phyloP scores from a whole-genome alignment of 2,888 invertebrate species.

The Diachrysia chrysitis region DNA sequence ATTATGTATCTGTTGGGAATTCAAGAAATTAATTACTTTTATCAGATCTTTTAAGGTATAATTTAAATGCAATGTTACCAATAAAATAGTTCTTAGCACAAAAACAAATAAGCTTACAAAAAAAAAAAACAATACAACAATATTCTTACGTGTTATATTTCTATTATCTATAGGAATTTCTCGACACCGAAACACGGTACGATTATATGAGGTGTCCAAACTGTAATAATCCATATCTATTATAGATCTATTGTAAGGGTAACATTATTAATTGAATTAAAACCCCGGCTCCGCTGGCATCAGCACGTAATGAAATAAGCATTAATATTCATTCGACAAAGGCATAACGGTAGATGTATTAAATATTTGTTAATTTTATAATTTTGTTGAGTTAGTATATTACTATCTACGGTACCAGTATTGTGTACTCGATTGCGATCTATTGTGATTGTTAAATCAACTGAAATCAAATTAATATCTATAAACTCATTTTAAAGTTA shows the following conservation, averaged over 20 bases:
- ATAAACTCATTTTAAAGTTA: no score
- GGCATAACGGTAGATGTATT: constrained; percentile 46
- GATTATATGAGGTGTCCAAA: constrained; percentile 44
- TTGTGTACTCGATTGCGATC: neutral
- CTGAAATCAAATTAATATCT: neutral
- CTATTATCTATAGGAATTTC: constrained; percentile 8
- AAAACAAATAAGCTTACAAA: no score
- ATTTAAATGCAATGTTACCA: no score
- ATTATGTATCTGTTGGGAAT: no score
- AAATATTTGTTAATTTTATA: constrained; percentile 53
- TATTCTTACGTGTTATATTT: no score
- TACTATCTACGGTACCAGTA: neutral
- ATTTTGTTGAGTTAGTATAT: constrained; percentile 39
- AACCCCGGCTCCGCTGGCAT: constrained; percentile 57
- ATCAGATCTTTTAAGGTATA: no score
- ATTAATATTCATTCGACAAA: constrained; percentile 69
- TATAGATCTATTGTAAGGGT: constrained; percentile 61
- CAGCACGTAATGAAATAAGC: constrained; percentile 66
- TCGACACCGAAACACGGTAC: neutral
- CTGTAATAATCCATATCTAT: constrained; percentile 60
- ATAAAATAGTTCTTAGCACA: no score
- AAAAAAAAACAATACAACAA: no score
- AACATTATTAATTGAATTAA: constrained; percentile 71
- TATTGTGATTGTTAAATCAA: neutral
- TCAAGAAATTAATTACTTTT: neutral